These are phyloP conservation scores for Pteropus rufus DNA, from an alignment of 2,797 vertebrate species.

Conservation along the genomic window DNA sequence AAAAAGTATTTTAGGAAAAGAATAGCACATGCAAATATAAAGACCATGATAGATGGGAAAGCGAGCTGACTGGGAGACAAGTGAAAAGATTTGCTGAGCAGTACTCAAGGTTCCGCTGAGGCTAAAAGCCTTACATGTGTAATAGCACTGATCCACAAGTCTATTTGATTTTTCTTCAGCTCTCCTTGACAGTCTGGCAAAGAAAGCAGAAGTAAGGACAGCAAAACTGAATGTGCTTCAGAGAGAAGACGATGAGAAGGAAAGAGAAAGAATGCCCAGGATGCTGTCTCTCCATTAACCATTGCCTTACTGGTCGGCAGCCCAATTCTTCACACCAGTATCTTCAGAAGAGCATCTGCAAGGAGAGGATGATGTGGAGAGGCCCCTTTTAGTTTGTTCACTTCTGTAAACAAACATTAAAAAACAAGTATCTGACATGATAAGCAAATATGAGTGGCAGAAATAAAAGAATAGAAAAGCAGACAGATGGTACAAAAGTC, in stretches of 20 bases:
- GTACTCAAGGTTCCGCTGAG: neutral
- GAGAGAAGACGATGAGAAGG: neutral
- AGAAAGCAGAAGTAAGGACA: neutral
- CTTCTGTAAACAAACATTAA: neutral
- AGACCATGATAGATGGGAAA: neutral
- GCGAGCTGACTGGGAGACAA: neutral
- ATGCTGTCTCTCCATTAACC: neutral
- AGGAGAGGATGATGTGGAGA: neutral
- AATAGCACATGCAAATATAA: conserved; percentile 13
- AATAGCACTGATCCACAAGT: conserved; percentile 28
- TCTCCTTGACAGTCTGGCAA: conserved; percentile 47
- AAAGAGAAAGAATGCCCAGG: neutral
- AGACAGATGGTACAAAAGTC: neutral
- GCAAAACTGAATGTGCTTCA: conserved; percentile 29
- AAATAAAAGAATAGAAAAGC: neutral
- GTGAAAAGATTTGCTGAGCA: neutral
- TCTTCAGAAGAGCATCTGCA: neutral
- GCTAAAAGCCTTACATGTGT: conserved; percentile 32
- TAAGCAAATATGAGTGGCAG: neutral
- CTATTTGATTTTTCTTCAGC: conserved; percentile 52
- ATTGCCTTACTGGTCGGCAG: neutral
- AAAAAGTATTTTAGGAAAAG: conserved; percentile 6
- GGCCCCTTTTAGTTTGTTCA: neutral
- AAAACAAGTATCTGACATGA: neutral
- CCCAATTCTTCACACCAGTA: neutral